These are phyloP conservation scores for Martes martes DNA, from an alignment of 2,113 vertebrate genomes.

Conservation along the genomic window DNA sequence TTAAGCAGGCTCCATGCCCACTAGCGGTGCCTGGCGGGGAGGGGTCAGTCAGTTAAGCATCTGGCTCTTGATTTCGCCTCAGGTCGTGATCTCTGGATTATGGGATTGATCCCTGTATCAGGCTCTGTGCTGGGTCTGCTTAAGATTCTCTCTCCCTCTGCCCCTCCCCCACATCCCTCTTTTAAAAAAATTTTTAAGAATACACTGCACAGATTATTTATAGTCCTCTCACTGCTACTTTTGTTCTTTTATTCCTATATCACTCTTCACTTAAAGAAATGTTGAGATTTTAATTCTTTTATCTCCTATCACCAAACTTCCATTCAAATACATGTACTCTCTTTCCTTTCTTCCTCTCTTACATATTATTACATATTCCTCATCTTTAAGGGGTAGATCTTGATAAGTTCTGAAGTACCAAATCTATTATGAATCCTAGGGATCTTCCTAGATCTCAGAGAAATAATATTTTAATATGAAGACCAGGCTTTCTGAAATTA, in stretches of 20 bases:
- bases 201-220: not conserved
- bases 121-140: too few relatives aligned
- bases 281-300: not conserved
- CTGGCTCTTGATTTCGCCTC: too few relatives aligned
- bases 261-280: not conserved
- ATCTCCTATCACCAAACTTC: too few relatives aligned
- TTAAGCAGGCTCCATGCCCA: too few relatives aligned
- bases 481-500: slow-evolving; percentile 1
- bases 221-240: not conserved
- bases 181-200: not conserved
- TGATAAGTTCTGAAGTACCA: not conserved
- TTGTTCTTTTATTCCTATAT: not conserved
- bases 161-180: too few relatives aligned
- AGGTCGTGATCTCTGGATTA: too few relatives aligned
- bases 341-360: not conserved
- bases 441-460: not conserved
- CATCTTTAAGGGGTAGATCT: not conserved
- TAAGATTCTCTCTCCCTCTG: too few relatives aligned
- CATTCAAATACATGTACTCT: not conserved
- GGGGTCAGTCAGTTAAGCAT: too few relatives aligned
- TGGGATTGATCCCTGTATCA: too few relatives aligned
- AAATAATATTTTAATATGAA: slow-evolving; percentile 37
- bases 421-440: not conserved
- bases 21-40: too few relatives aligned
- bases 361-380: not conserved